Evolutionary conservation across 2,113 vertebrate species (phyloP).

Genomic region (Bubo bubo): DNA sequence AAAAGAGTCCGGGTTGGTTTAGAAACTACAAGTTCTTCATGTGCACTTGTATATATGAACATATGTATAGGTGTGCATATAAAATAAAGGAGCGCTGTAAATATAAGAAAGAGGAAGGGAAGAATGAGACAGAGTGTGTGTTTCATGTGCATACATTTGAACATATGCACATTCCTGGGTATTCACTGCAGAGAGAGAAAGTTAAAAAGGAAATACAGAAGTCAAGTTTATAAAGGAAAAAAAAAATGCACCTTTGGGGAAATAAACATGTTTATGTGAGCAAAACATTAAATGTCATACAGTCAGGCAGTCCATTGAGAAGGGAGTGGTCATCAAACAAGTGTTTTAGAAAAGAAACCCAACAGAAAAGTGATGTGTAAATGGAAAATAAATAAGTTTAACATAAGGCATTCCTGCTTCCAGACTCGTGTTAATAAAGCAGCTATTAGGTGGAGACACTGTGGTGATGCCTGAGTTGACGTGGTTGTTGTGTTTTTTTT

Average conservation of each 20-base stretch:
- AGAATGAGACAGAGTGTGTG: background rate
- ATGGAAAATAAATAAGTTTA: constrained; percentile 61
- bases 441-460: constrained; percentile 66
- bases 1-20: background rate
- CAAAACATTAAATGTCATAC: background rate
- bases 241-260: background rate
- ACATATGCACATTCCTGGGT: background rate
- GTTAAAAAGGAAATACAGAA: background rate
- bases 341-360: constrained; percentile 20
- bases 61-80: too few relatives aligned
- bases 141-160: background rate
- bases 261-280: background rate
- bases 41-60: background rate
- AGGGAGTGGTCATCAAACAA: background rate
- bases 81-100: background rate
- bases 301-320: background rate
- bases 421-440: constrained; percentile 66
- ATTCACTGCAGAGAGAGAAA: background rate
- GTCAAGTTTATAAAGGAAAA: background rate
- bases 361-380: background rate
- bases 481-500: background rate
- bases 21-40: background rate
- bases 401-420: constrained; percentile 3
- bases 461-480: constrained; percentile 35
- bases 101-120: background rate